A percentile compares a stretch with the other conserved stretches of the same genome.
These are phyloP conservation scores for Apotomis capreana DNA, from an alignment of 2,888 invertebrate genomes.

Conservation along the genomic window DNA sequence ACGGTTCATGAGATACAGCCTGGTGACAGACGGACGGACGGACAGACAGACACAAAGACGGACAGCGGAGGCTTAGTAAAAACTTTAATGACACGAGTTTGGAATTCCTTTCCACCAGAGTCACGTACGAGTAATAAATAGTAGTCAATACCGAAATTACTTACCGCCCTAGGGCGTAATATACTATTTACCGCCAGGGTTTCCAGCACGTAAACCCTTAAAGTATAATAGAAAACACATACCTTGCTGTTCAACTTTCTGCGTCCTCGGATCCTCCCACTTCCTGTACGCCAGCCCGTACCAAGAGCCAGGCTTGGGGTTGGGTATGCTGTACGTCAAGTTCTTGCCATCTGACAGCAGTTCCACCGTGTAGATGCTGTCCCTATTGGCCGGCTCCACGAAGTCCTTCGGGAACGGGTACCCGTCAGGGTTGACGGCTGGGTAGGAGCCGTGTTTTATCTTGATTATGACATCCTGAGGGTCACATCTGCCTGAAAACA, in stretches of 20 bases:
- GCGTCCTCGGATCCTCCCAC: slow-evolving; percentile 88
- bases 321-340: slow-evolving; percentile 83
- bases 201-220: background rate
- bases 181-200: no score
- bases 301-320: slow-evolving; percentile 90
- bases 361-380: slow-evolving; percentile 80
- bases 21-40: no score
- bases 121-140: no score
- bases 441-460: slow-evolving; percentile 91
- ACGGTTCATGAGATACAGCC: no score
- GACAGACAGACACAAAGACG: no score
- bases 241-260: slow-evolving; percentile 91
- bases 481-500: slow-evolving; percentile 81
- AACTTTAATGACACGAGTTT: no score
- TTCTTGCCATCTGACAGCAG: slow-evolving; percentile 85
- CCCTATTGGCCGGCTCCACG: slow-evolving; percentile 75
- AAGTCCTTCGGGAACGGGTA: slow-evolving; percentile 88
- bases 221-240: slow-evolving; percentile 47
- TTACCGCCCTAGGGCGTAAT: no score
- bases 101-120: no score
- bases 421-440: slow-evolving; percentile 92
- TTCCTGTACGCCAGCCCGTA: slow-evolving; percentile 90
- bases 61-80: no score
- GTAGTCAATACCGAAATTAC: no score
- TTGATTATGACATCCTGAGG: slow-evolving; percentile 86